Base-by-base conservation (phyloP, 2,888 invertebrate species). In the Cerastis leucographa region DNA sequence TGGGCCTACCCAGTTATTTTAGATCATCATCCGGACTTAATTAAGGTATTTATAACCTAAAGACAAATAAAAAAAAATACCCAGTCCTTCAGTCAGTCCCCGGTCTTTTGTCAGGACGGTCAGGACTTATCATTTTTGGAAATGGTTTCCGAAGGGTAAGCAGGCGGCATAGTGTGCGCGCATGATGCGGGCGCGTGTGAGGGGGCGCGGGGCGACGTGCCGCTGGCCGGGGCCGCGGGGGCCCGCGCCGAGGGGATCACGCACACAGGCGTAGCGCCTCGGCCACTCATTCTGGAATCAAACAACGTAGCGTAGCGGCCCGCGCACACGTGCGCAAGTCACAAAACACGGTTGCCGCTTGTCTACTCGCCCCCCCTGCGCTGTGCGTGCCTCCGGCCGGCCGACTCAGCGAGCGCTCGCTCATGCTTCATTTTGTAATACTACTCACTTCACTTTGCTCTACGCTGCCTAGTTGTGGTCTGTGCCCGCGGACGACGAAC, bases 401-500 rank as follows among this genome's bases (percentile, higher is more conserved):
- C 87, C 88, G 86, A 87, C 83, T 88, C 86, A 85, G 89, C 88
- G 90, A 86, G 88, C 88, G 90, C 90, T 91, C 88, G 90, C 90
- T 91, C 91, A 90, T 92, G 92, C 89, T 90, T 91, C 92, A 90
- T 92, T 92, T 92, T 92, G 91, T 93, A 92, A 92, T 90, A 91
- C 92, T 87, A 90, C 92, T 92, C 91, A 91, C 92, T 92, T 92
- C 92, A 91, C 89, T 90, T 86, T 89, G 90, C 89, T 91, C 89
- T 88, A 89, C 89, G 89, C 89, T 83, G 84, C 87, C 91, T 94
- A 95, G 96, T 95, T 91, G 94, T 92, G 92, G 90, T 89, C 91
- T 44, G 91, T 90, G 91, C 90, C 91, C 87, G 92, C 93, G 92
- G 88, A 83, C 90, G 90, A 81, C 88, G 76, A 88, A 91, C 92